Evolutionary conservation across 1,140 invertebrate genomes (phyloP), one percentile per base, ranked within the genome.

Genomic region (Andrena cerasifolii): DNA sequence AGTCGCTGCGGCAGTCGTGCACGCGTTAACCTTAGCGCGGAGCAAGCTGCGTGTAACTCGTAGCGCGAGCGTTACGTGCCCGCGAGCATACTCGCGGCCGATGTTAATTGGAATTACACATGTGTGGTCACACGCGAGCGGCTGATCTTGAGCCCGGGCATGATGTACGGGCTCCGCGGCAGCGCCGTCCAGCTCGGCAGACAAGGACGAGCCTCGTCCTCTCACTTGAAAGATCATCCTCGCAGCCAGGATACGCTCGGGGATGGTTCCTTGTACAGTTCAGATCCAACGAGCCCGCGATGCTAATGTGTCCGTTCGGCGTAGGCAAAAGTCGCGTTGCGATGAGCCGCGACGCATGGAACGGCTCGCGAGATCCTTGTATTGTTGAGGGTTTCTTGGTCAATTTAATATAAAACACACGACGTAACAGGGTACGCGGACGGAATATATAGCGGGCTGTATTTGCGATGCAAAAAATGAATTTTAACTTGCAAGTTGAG

Each of bases 91-190:
- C 40, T 53, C 43, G 51, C 62, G 28, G 36, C 56, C 80, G 72
- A 79, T 82, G 84, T 85, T 86, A 85, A 85, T 86, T 86, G 83
- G 77, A 86, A 85, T 85, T 84, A 85, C 84, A 82, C 79, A 85
- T 82, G 79, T 85, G 82, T 82, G 82, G 78, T 84, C 78, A 85
- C 78, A 82, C 79, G 82, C 68, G 75, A 84, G 78, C 54, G 72
- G 28, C 58, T 85, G 83, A 84, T 85, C 82, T 85, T 85, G 84
- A 84, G 72, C 76, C 71, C 14, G 71, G 63, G 54, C 61, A 70
- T 77, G 80, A 79, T 82, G 54, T 79, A 79, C 82, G 66, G 80
- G 73, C 47, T 51, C 45, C 43, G 56, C 75, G 24, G 73, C 62
- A n/a, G 62, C 56, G 71, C 67, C 63, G 71, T 84, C 63, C 73